phyloP scores from a whole-genome alignment of 2,797 vertebrate genomes.

The Hafferia zeledoni region DNA sequence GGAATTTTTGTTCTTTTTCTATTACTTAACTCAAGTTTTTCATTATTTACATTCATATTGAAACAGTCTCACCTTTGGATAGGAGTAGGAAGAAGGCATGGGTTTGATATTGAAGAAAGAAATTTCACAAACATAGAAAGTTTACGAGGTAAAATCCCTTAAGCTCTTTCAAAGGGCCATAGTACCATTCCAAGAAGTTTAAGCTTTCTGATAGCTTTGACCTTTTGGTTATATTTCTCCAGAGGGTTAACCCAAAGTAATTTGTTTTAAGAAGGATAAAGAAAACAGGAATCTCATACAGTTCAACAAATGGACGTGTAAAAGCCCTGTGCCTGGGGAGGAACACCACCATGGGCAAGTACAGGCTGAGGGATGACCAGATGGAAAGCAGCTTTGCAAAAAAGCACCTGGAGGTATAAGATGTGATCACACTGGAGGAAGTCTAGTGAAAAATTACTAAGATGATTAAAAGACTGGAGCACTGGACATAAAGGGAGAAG shows the following conservation, averaged over 20 bases:
- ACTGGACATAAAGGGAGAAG: neutral
- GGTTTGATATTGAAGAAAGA: constrained; percentile 19
- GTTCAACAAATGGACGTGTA: neutral
- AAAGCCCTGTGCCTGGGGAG: neutral
- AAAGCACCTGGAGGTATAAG: neutral
- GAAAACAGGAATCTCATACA: neutral
- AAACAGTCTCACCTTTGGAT: neutral
- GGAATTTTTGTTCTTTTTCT: neutral
- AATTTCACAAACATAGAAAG: neutral
- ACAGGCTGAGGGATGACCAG: neutral
- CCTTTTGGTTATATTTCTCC: constrained; percentile 39
- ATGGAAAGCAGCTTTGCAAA: neutral
- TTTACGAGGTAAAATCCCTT: constrained; percentile 37
- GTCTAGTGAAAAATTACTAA: neutral
- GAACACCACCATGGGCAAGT: neutral
- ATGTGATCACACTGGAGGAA: neutral
- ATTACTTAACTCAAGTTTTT: neutral
- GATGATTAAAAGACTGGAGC: neutral
- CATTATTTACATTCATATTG: neutral
- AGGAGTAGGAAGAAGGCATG: neutral
- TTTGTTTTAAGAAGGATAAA: constrained; percentile 27
- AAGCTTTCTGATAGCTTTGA: constrained; percentile 6
- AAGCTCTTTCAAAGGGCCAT: constrained; percentile 9
- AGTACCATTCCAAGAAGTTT: neutral
- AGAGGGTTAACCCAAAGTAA: neutral